Evolutionary conservation across 2,888 invertebrate species (phyloP), one percentile per base, ranked within the genome.

Genomic region (Helobdella robusta): DNA sequence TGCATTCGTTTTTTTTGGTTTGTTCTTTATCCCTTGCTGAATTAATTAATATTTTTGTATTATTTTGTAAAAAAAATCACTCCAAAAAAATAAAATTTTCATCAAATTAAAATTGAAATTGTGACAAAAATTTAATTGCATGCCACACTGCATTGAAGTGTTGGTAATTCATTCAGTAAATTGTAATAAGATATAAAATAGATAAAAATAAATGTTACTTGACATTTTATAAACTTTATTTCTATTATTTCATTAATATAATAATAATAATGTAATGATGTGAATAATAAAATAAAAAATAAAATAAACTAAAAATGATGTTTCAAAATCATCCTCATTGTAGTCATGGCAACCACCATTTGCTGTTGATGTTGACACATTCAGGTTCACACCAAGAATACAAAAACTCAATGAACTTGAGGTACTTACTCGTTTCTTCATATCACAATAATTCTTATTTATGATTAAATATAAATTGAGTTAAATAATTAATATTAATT

Each of bases 281-380:
- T n/a, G n/a, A n/a, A n/a, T n/a, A n/a, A n/a, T n/a, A n/a, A n/a
- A 40, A 40, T 40, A 40, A 40, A 11, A 15, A 40, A 15, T 40
- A 40, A 40, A 40, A 11, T 15, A 11, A 40, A 40, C n/a, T 52
- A 23, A 18, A 11, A 15, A 15, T 23, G 11, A 15, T 52, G 11
- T 52, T 52, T 11, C 11, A 52, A 11, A 11, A 11, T 52, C 8
- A 15, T 52, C 8, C 8, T 52, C 20, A 40, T 50, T 23, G 2
- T 82, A 92, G 91, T 87, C 89, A 75, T 95, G 94, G 92, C 89
- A 91, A 76, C 94, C 94, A 50, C 93, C 98, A 8, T 99, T 98
- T 82, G 93, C 93, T 11, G 93, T 98, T 62, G 92, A 98, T 80
- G 91, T 94, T 28, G 92, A 95, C 77, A 89, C 89, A 73, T 87